phyloP scores from a whole-genome alignment of 2,888 invertebrate species.

The Agapostemon virescens region DNA sequence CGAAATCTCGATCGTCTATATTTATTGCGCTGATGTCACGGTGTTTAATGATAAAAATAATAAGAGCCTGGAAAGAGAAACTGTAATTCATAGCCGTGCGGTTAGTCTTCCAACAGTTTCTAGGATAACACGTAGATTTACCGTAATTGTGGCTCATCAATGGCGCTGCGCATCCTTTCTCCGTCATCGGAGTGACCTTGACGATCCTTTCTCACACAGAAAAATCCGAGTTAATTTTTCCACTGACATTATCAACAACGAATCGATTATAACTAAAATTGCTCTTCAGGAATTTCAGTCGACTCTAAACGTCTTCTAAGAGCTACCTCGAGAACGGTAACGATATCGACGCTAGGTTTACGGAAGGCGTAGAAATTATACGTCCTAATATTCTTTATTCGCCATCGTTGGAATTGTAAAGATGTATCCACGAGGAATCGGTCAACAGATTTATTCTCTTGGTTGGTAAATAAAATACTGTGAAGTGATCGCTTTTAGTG shows the following conservation, averaged over 20 bases:
- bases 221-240: constrained; percentile 67
- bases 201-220: constrained; percentile 51
- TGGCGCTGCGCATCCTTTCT: constrained; percentile 70
- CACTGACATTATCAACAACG: constrained; percentile 36
- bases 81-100: constrained; percentile 31
- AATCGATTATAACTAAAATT: not conserved
- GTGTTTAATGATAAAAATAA: not conserved
- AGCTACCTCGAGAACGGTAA: not conserved
- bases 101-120: constrained; percentile 36
- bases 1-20: not conserved
- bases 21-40: not conserved
- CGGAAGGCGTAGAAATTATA: no score
- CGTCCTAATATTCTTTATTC: no score
- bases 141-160: constrained; percentile 61
- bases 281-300: not conserved
- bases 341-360: no score
- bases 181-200: constrained; percentile 67
- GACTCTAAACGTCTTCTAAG: not conserved
- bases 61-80: constrained; percentile 18
- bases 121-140: constrained; percentile 57
- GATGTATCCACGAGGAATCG: no score
- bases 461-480: no score
- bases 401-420: no score
- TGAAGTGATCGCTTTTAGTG: no score
- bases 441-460: no score